Evolutionary conservation across 2,888 invertebrate genomes (phyloP).

Genomic region (Alentia gelatinosa): DNA sequence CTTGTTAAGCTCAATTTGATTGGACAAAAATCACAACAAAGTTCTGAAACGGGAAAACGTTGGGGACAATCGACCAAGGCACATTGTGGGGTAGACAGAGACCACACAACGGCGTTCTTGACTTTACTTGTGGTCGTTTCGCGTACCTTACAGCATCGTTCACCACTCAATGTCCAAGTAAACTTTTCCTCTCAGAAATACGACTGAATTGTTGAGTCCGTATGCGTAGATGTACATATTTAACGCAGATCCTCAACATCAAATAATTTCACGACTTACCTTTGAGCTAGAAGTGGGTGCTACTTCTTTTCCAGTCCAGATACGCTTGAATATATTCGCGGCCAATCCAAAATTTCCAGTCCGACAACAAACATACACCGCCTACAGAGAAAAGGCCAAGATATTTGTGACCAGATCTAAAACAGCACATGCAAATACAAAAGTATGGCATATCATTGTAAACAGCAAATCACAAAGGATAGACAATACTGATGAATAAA

Average conservation of each 20-base stretch:
- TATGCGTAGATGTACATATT: not conserved
- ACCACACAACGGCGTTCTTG: no score
- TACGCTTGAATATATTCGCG: not conserved
- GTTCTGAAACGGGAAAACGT: no score
- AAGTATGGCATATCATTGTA: not conserved
- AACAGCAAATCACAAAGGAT: not conserved
- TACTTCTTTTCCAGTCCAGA: not conserved
- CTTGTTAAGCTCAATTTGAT: no score
- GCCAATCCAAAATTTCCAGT: not conserved
- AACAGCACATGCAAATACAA: not conserved
- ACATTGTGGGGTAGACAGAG: no score
- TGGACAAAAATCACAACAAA: no score
- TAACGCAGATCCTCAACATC: not conserved
- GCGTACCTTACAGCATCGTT: no score
- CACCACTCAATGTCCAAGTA: no score
- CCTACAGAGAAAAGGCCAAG: not conserved
- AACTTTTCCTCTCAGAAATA: no score
- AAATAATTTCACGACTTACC: not conserved
- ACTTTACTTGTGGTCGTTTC: no score
- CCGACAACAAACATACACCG: conserved; percentile 16
- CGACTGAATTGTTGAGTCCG: not conserved
- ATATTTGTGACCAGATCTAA: not conserved
- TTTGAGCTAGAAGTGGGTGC: not conserved
- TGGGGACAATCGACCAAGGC: no score
- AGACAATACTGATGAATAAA: no score